These are phyloP conservation scores for Enteromius afrohamiltoni DNA, from an alignment of 2,797 vertebrate species.

Conservation along the genomic window DNA sequence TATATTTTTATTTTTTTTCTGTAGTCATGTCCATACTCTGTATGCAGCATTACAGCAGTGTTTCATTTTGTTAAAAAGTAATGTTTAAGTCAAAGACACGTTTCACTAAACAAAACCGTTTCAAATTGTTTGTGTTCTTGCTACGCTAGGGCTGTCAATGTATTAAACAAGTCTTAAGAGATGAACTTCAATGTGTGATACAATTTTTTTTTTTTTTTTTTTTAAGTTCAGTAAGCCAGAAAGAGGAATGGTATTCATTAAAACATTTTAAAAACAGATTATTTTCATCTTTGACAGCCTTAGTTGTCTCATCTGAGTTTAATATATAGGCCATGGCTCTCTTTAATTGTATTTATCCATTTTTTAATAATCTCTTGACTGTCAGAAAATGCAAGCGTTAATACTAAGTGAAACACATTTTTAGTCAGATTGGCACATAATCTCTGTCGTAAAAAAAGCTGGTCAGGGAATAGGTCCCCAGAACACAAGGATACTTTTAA, in stretches of 20 bases:
- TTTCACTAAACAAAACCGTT: slow-evolving; percentile 1
- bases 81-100: background rate
- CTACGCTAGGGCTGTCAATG: background rate
- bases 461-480: slow-evolving; percentile 22
- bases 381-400: slow-evolving; percentile 33
- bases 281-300: background rate
- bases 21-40: background rate
- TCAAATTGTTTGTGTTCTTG: background rate
- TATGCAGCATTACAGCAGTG: slow-evolving; percentile 36
- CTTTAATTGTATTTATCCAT: background rate
- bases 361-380: slow-evolving; percentile 46
- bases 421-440: slow-evolving; percentile 5
- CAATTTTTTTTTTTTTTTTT: background rate
- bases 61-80: slow-evolving; percentile 37
- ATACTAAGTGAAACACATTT: slow-evolving; percentile 34
- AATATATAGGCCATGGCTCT: background rate
- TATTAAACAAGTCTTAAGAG: background rate
- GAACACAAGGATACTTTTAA: slow-evolving; percentile 22
- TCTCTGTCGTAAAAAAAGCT: slow-evolving; percentile 7
- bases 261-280: background rate
- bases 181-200: background rate
- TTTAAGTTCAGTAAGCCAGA: background rate
- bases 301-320: background rate
- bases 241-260: background rate
- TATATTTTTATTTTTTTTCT: background rate